Base-by-base conservation (phyloP, 2,888 invertebrate species). In the Hecatera dysodea region DNA sequence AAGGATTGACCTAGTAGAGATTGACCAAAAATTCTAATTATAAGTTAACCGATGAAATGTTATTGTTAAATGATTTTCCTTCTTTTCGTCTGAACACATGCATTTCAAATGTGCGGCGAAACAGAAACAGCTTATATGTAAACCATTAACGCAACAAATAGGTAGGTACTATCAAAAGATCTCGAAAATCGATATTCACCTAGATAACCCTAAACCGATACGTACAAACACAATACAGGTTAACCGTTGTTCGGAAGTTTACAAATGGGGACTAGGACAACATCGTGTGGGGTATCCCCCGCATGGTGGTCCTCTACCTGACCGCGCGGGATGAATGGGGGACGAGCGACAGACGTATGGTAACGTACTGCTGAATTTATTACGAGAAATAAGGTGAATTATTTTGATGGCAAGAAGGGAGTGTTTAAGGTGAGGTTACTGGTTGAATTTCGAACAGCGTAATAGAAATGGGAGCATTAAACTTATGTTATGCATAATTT, bases 231-330 rank as follows among this genome's bases (percentile, higher is more conserved):
- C 69, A 64, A 79, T 72, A 68, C 60, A 63, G 76, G 76, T 79
- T 68, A 74, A 71, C 69, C 55, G 72, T 67, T 64, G 72, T 53
- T 17, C n/a, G 56, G 68, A 80, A 68, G 83, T 82, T 82, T 74
- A 75, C 65, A 72, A 83, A 77, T 75, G 69, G 62, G 57, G 59
- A 59, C 67, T 77, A 62, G 64, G 36, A 42, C 64, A 71, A 62
- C 78, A 55, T 72, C 78, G 78, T 79, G 78, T 79, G 78, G 50
- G 78, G 78, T 78, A 52, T 22, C 65, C 78, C 57, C 19, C 24
- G 56, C 66, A 53, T 44, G 80, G 80, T 82, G 80, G 80, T 80
- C 78, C 55, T 63, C 56, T 81, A 72, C 78, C 82, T 78, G 79
- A 57, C 77, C 27, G 50, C 29, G 27, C 59, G 60, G 60, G 56